A percentile compares a stretch with the other conserved stretches of the same genome.
These are phyloP conservation scores for Caenorhabditis macrosperma DNA, from an alignment of 2,888 invertebrate genomes.

Conservation along the genomic window DNA sequence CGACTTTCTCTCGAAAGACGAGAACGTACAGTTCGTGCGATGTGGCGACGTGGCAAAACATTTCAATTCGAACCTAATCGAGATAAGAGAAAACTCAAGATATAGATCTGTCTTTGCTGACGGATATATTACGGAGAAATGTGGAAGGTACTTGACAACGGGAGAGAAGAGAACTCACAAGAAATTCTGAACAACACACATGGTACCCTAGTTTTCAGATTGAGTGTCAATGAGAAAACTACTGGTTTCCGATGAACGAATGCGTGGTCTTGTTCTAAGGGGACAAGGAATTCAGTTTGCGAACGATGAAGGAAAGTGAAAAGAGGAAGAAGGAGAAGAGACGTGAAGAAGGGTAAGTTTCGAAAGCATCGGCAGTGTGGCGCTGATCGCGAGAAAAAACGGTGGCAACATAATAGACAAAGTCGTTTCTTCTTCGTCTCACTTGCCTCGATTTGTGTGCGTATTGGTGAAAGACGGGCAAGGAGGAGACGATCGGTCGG, in stretches of 20 bases:
- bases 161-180: not conserved
- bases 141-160: not conserved
- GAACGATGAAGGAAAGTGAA: slow-evolving; percentile 44
- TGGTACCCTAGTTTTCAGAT: slow-evolving; percentile 35
- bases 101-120: not conserved
- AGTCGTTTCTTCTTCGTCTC: slow-evolving; percentile 11
- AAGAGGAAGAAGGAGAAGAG: slow-evolving; percentile 21
- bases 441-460: slow-evolving; percentile 13
- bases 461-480: slow-evolving; percentile 4
- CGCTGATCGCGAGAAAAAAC: slow-evolving; percentile 20
- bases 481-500: slow-evolving; percentile 3
- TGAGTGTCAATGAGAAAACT: slow-evolving; percentile 6
- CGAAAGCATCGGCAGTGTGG: slow-evolving; percentile 3
- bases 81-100: not conserved
- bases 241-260: slow-evolving; percentile 25
- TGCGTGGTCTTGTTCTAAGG: not conserved
- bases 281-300: slow-evolving; percentile 41
- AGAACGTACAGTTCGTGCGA: not conserved
- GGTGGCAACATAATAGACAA: slow-evolving; percentile 38
- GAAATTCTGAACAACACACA: not conserved
- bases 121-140: slow-evolving; percentile 4
- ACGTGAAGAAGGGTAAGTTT: slow-evolving; percentile 18
- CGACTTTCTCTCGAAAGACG: slow-evolving; percentile 3
- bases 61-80: not conserved
- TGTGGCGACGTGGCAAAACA: slow-evolving; percentile 1